Evolutionary conservation across 2,113 vertebrate species (phyloP), one percentile per base, ranked within the genome.

Genomic region (Syrmaticus mikado): DNA sequence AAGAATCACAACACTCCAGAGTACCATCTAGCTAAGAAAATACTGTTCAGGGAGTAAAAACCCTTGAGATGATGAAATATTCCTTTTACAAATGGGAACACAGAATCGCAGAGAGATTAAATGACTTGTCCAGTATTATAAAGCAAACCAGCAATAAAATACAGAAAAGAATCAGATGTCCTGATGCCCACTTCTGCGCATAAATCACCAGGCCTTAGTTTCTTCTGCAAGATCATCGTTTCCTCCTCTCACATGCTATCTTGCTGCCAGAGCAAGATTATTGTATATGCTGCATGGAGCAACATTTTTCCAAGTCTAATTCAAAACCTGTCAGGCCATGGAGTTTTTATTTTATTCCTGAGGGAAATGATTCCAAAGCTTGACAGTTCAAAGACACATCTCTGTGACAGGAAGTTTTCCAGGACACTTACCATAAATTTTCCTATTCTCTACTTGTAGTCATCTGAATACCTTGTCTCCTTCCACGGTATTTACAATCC

Each of bases 221-320:
- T 91, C 68, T 91, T 87, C 92, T 91, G 40, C 61, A 94, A 81
- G 70, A 90, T 90, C 79, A 72, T 75, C 0, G 8, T 83, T 93
- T 94, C 36, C 57, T 85, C 72, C 70, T 94, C 90, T 90, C 82
- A 57, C 87, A 72, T 25, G 67, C 87, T 89, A 81, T 81, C 57
- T 64, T 83, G 30, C 79, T 75, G 52, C 57, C 79, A 91, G 76
- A 92, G 76, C 46, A 94, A 77, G 68, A 91, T 91, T 81, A 90
- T 91, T 91, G 73, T 90, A 82, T 65, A 27, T 83, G 79, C 89
- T 58, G 45, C 57, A 86, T 25, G 48, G 16, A 88, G 57, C 64
- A 93, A 87, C 82, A 86, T 94, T 95, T 94, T 95, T 93, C 79
- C 79, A 95, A 96, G 89, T 83, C 87, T 84, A 94, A 93, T 93